Conservation (phyloP, 2,888 invertebrate genomes). For the Drosophila bunnanda region DNA sequence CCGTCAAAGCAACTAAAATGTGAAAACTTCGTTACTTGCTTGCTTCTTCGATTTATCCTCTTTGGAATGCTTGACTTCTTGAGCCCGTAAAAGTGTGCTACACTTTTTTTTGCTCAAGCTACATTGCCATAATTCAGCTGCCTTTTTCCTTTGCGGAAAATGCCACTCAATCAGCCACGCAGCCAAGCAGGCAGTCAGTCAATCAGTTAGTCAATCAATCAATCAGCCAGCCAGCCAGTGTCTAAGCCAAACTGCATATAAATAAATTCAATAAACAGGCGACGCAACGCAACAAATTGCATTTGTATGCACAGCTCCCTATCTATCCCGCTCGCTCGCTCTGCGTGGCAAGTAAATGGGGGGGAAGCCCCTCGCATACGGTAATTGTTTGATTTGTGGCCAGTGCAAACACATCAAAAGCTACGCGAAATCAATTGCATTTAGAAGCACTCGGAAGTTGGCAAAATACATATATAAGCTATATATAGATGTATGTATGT, state of each 20-base stretch:
- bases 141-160: conserved; percentile 9
- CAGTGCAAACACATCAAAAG: conserved; percentile 22
- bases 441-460: conserved; percentile 13
- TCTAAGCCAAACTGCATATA: conserved; percentile 64
- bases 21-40: background rate
- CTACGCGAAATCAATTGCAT: conserved; percentile 37
- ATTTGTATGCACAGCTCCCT: conserved; percentile 38
- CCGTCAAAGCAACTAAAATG: background rate
- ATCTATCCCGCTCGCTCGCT: background rate
- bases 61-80: background rate
- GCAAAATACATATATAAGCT: background rate
- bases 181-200: conserved; percentile 3
- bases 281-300: conserved; percentile 65
- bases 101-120: conserved; percentile 3
- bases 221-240: conserved; percentile 63
- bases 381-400: conserved; percentile 70
- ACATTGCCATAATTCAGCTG: conserved; percentile 18
- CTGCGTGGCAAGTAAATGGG: background rate
- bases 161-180: conserved; percentile 32
- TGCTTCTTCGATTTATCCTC: background rate
- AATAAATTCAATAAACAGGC: conserved; percentile 75
- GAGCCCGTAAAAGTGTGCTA: conserved; percentile 39
- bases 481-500: background rate
- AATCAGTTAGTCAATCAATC: conserved; percentile 53
- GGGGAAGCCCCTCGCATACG: conserved; percentile 15